A percentile compares a stretch with the other conserved stretches of the same genome.
phyloP scores from a whole-genome alignment of 2,888 invertebrate genomes.

The Pandemis corylana region DNA sequence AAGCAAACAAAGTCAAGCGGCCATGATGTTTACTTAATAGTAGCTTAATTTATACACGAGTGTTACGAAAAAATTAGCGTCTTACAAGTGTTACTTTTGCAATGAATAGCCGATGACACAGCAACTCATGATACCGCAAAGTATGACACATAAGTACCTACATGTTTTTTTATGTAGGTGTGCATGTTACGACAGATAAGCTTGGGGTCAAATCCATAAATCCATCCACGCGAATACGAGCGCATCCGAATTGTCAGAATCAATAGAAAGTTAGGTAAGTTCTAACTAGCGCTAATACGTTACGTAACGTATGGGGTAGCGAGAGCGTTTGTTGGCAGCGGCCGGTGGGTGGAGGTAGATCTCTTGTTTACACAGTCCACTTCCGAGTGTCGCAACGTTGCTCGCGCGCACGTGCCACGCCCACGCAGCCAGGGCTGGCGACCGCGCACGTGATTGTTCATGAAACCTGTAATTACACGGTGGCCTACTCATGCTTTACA shows the following conservation, averaged over 20 bases:
- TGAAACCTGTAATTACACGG: conserved; percentile 10
- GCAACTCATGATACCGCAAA: not conserved
- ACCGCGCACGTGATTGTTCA: conserved; percentile 27
- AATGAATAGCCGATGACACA: not conserved
- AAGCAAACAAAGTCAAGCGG: conserved; percentile 23
- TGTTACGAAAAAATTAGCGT: conserved; percentile 20
- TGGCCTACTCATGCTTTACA: not conserved
- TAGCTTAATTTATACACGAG: conserved; percentile 17
- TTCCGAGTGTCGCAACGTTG: conserved; percentile 63
- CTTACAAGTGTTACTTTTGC: conserved; percentile 21
- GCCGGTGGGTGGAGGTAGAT: conserved; percentile 51
- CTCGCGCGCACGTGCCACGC: conserved; percentile 48
- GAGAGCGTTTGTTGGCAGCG: conserved; percentile 47
- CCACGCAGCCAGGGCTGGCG: conserved; percentile 44
- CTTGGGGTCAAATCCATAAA: conserved; percentile 33
- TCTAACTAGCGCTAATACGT: conserved; percentile 45
- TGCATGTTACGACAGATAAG: conserved; percentile 22
- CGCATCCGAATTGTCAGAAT: conserved; percentile 25
- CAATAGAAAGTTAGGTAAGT: conserved; percentile 51
- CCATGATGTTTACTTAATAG: conserved; percentile 35
- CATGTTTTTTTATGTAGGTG: conserved; percentile 8
- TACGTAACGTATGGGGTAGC: conserved; percentile 54
- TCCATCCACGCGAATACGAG: conserved; percentile 30
- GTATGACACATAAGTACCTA: not conserved
- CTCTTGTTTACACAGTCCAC: conserved; percentile 62